Base-by-base conservation (phyloP, 2,888 invertebrate species). In the Lycaena phlaeas region DNA sequence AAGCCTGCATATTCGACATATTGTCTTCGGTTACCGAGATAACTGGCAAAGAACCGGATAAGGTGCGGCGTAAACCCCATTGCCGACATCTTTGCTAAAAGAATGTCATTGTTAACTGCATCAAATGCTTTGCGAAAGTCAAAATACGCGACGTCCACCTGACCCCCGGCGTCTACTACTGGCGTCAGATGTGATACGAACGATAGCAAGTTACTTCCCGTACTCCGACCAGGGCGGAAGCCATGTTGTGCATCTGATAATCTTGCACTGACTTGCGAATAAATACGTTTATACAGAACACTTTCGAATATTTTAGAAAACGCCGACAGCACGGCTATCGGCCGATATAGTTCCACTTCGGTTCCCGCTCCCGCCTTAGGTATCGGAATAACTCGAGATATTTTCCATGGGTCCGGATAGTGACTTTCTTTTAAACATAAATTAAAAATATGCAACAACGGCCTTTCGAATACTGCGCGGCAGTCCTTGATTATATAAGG, bases 101-200 rank as follows among this genome's bases (percentile, higher is more conserved):
- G 27, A 7, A 43, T 37, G 11, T 43, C 43, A 27, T 40, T 43
- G n/a, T 42, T 17, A 15, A 42, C 42, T 2, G 31, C 31, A 27
- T 42, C 38, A n/a, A 42, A 42, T 5, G 38, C 43, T 14, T 28
- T 27, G 1, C 37, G 14, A 22, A 31, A 40, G 18, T 43, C 40
- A 27, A 40, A 27, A 14, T 40, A 43, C n/a, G 43, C 34, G 3
- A 37, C 41, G 17, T 45, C 43, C 1, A 46, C 36, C 14, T 46
- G 45, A 5, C 28, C 14, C 4, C 42, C 40, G 2, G 42, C 38
- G 14, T 42, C 44, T 10, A 41, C 28, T 7, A 36, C 44, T 2
- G 41, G 29, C 4, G 36, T 10, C 4, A 38, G 4, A 2, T 29
- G 9, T 1, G 30, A 17, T 38, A 38, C 38, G 14, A 45, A 38